These are phyloP conservation scores for Mionectes olivaceus DNA, from an alignment of 2,797 vertebrate species.

Conservation along the genomic window DNA sequence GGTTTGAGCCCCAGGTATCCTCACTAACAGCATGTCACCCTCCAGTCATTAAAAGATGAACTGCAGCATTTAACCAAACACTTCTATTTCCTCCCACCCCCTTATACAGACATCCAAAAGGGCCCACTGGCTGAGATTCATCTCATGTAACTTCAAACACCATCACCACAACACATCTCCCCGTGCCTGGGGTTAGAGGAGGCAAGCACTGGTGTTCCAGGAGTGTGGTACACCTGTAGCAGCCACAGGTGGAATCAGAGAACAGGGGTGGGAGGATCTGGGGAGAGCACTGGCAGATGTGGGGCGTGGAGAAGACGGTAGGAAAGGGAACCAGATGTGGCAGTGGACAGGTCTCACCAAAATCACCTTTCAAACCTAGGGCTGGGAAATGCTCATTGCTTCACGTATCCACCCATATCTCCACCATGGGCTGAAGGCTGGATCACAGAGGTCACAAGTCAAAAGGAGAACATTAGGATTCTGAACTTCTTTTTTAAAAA, in stretches of 20 bases:
- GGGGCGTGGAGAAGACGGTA: neutral
- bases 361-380: neutral
- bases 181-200: neutral
- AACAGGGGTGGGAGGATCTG: neutral
- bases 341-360: neutral
- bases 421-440: neutral
- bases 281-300: neutral
- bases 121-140: neutral
- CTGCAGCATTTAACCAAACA: neutral
- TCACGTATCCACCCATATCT: neutral
- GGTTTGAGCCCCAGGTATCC: slow-evolving; percentile 31
- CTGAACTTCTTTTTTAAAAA: neutral
- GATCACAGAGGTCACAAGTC: neutral
- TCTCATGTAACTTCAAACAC: neutral
- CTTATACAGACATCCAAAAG: neutral
- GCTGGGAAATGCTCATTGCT: neutral
- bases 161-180: neutral
- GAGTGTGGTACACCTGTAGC: neutral
- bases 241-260: neutral
- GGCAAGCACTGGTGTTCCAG: neutral
- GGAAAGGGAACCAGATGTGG: neutral
- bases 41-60: neutral
- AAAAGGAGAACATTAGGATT: neutral
- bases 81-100: neutral
- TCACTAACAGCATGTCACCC: neutral